Evolutionary conservation across 2,888 invertebrate species (phyloP).

Genomic region (Mythimna pallens): DNA sequence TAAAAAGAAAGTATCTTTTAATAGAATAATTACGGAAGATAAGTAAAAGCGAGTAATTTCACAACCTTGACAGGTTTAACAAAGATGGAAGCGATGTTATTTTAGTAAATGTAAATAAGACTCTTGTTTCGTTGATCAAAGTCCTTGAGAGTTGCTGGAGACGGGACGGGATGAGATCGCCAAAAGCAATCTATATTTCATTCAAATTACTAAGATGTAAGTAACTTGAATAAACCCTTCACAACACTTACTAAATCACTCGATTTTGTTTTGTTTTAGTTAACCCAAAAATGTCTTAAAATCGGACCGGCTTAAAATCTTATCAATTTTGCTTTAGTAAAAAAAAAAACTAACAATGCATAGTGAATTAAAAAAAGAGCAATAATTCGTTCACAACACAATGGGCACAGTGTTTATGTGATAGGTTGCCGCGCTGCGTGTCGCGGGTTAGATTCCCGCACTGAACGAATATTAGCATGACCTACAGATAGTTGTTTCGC

Average conservation of each 20-base stretch:
- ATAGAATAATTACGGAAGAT: too few relatives aligned
- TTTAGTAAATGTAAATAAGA: conserved; percentile 28
- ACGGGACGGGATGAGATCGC: neutral
- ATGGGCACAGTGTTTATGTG: too few relatives aligned
- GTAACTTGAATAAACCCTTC: neutral
- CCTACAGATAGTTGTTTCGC: too few relatives aligned
- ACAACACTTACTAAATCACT: neutral
- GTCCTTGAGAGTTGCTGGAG: neutral
- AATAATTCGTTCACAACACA: too few relatives aligned
- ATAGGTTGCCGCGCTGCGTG: too few relatives aligned
- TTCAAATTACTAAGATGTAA: neutral
- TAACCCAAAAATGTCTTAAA: neutral
- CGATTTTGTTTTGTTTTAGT: neutral
- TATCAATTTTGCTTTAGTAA: neutral
- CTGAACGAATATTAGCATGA: too few relatives aligned
- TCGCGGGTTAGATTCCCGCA: too few relatives aligned
- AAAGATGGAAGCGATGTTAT: conserved; percentile 1
- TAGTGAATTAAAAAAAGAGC: too few relatives aligned
- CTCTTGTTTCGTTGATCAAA: conserved; percentile 21
- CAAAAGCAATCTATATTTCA: conserved; percentile 2
- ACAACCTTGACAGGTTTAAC: neutral
- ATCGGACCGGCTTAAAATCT: neutral
- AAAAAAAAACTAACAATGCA: too few relatives aligned
- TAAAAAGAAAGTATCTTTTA: neutral
- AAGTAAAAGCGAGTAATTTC: neutral